Percentiles rank a stretch among this genome's conserved stretches.
Conservation (phyloP, 2,113 vertebrate genomes). For the Protomyctophum bolini region DNA sequence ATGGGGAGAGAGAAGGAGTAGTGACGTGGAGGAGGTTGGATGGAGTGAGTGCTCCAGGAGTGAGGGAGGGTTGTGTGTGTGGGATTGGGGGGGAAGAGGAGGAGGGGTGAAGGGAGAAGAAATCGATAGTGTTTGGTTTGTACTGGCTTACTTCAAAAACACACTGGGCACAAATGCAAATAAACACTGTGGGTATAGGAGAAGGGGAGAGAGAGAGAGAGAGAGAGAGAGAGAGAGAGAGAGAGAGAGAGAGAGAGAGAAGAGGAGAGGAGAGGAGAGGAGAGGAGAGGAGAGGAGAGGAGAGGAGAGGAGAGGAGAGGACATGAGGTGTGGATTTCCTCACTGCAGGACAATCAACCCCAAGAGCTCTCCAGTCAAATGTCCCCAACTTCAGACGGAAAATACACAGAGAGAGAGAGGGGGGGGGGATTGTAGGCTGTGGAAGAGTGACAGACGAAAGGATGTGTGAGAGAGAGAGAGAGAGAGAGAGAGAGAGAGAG, state of each 20-base stretch:
- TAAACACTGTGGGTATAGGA: slow-evolving; percentile 32
- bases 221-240: background rate
- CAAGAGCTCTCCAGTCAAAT: slow-evolving; percentile 50
- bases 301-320: slow-evolving; percentile 1
- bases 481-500: background rate
- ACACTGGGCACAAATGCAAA: slow-evolving; percentile 46
- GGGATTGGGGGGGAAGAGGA: background rate
- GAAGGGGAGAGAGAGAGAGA: background rate
- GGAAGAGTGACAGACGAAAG: too few relatives aligned
- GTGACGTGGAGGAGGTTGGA: slow-evolving; percentile 11
- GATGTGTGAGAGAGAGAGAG: background rate
- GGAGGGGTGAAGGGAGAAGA: background rate
- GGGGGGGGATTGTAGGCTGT: too few relatives aligned
- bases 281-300: background rate
- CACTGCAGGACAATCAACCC: slow-evolving; percentile 32
- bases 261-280: slow-evolving; percentile 11
- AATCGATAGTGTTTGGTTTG: slow-evolving; percentile 53
- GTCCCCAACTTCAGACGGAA: slow-evolving; percentile 6
- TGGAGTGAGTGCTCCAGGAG: background rate
- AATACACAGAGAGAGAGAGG: slow-evolving; percentile 4
- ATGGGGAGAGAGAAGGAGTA: slow-evolving; percentile 25
- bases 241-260: slow-evolving; percentile 4
- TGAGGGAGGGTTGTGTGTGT: background rate
- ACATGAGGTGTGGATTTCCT: slow-evolving; percentile 22
- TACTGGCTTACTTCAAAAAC: slow-evolving; percentile 56